Base-by-base conservation (phyloP, 2,113 vertebrate genomes). In the Oreochromis aureus region DNA sequence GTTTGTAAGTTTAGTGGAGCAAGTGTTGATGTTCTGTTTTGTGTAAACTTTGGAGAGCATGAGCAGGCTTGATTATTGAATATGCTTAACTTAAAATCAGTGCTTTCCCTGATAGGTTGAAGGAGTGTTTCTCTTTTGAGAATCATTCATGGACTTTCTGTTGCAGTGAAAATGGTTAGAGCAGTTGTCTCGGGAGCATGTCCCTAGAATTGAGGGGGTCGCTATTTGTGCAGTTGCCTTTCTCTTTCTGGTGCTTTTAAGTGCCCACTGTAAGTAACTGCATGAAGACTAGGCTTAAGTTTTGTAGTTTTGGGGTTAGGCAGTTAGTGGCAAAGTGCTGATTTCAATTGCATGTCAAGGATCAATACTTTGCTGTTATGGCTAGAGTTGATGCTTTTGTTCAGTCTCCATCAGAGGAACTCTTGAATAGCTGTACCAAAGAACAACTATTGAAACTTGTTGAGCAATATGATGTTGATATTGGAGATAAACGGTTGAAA, bases 321-420 rank as follows among this genome's bases (percentile, higher is more conserved):
- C 30, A 32, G 30, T 30, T 30, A 30, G 30, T 30, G 30, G 30
- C 5, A 6, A 32, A 32, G 30, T 32, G 30, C 30, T 32, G 30
- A 32, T 32, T 32, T 32, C 30, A 32, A 6, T 32, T 32, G 30
- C 5, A 32, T 32, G 1, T 32, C 30, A 6, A 32, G 30, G 30
- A 32, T 32, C 30, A 6, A 32, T 32, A 32, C 30, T 32, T 32
- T 32, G 30, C 30, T 32, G 30, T 32, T 32, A 32, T 32, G 30
- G 30, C 30, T 32, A 39, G 18, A 0, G 4, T 39, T 39, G 34
- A 39, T n/a, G 10, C 3, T 10, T n/a, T 7, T 66, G 13, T 36
- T n/a, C 61, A 66, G 61, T 36, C 10, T 66, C 61, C 10, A 6
- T 19, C 18, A 2, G 15, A 36, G 32, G 32, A 36, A 7, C 32